These are phyloP conservation scores for Electrona antarctica DNA, from an alignment of 2,113 vertebrate genomes.

Conservation along the genomic window DNA sequence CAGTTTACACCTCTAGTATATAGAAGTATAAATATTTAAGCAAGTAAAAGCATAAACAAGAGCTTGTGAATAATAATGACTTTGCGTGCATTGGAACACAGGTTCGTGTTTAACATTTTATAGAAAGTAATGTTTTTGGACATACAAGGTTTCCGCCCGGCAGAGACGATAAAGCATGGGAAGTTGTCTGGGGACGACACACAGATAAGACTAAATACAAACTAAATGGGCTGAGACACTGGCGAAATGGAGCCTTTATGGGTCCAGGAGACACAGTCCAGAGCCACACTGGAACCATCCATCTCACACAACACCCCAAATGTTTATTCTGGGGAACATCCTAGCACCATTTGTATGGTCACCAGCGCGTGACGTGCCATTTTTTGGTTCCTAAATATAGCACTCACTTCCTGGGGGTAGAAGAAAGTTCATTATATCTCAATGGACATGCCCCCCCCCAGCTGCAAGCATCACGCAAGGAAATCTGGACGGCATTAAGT, in stretches of 20 bases:
- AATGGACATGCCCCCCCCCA: slow-evolving; percentile 18
- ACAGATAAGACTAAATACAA: slow-evolving; percentile 43
- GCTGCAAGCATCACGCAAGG: background rate
- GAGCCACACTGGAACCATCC: slow-evolving; percentile 38
- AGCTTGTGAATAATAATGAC: no score
- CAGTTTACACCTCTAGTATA: no score
- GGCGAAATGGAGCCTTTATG: slow-evolving; percentile 46
- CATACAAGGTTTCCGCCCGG: no score
- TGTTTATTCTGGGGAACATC: slow-evolving; percentile 68
- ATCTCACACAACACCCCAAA: slow-evolving; percentile 24
- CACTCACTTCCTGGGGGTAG: slow-evolving; percentile 46
- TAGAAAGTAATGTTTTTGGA: no score
- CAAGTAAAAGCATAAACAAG: no score
- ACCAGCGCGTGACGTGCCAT: slow-evolving; percentile 34
- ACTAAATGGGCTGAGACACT: slow-evolving; percentile 52
- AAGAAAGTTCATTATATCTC: slow-evolving; percentile 44
- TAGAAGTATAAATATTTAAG: no score
- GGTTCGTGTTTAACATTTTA: no score
- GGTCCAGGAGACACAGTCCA: slow-evolving; percentile 62
- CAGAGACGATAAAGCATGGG: slow-evolving; percentile 4
- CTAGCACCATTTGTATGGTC: slow-evolving; percentile 51
- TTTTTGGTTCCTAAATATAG: slow-evolving; percentile 60
- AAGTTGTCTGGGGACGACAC: slow-evolving; percentile 10
- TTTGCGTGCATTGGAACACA: no score
- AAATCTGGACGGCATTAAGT: slow-evolving; percentile 6